Evolutionary conservation across 2,113 vertebrate genomes (phyloP).

Genomic region (Prinia subflava): DNA sequence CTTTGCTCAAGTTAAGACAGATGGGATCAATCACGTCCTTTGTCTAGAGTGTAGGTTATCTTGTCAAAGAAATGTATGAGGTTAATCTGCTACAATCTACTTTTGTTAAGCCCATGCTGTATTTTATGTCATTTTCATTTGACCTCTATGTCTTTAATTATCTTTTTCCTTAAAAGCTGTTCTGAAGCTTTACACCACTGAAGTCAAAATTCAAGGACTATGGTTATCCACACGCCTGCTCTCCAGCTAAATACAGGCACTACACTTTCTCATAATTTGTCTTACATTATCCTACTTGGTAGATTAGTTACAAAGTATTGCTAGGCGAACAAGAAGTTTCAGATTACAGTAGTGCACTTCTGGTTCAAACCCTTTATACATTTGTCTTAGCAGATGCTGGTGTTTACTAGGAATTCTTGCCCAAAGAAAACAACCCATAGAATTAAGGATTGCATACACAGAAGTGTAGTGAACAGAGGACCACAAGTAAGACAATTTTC

Average conservation of each 20-base stretch:
- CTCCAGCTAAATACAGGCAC: neutral
- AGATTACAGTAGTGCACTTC: neutral
- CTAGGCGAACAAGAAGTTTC: neutral
- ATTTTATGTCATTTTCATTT: slow-evolving; percentile 33
- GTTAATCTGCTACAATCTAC: slow-evolving; percentile 47
- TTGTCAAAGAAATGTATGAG: slow-evolving; percentile 31
- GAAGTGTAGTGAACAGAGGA: neutral
- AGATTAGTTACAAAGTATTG: neutral
- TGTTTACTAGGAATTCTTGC: neutral
- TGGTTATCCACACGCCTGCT: neutral
- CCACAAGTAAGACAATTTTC: neutral
- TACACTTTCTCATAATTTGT: neutral
- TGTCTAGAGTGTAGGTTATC: slow-evolving; percentile 43
- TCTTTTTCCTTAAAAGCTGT: neutral
- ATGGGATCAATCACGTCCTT: slow-evolving; percentile 33
- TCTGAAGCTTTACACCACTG: neutral
- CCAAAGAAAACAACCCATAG: neutral
- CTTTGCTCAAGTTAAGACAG: slow-evolving; percentile 9
- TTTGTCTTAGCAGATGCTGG: neutral
- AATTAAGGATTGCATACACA: neutral
- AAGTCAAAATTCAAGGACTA: slow-evolving; percentile 15
- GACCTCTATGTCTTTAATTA: slow-evolving; percentile 23
- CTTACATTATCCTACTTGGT: neutral
- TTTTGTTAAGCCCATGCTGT: slow-evolving; percentile 16
- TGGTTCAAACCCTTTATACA: neutral